phyloP scores from a whole-genome alignment of 2,888 invertebrate species.

The Cerastis rubricosa region DNA sequence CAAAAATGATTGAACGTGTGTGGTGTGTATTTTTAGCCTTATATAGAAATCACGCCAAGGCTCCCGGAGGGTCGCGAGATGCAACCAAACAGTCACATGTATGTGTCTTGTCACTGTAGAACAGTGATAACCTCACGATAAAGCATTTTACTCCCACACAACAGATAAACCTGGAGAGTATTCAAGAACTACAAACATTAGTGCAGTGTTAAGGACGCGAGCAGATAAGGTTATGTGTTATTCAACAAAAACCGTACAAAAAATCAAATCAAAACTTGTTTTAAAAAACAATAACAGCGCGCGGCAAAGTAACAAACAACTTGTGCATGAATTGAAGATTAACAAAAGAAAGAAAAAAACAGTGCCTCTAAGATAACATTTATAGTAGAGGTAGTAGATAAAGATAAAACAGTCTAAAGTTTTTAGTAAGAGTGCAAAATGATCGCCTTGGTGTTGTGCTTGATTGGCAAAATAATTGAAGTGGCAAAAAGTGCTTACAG shows the following conservation, averaged over 20 bases:
- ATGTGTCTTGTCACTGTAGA: constrained; percentile 68
- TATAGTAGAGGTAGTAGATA: constrained; percentile 48
- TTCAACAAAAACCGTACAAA: constrained; percentile 57
- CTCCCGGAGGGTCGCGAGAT: constrained; percentile 72
- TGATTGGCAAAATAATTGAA: constrained; percentile 81
- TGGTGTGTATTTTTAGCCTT: constrained; percentile 74
- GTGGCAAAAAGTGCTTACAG: constrained; percentile 71
- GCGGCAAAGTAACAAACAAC: constrained; percentile 62
- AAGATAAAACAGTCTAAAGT: constrained; percentile 61
- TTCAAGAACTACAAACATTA: constrained; percentile 65
- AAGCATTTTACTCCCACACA: constrained; percentile 63
- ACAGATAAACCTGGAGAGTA: constrained; percentile 59
- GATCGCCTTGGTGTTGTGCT: constrained; percentile 83
- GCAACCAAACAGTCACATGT: constrained; percentile 71
- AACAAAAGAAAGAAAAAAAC: constrained; percentile 78
- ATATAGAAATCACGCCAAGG: constrained; percentile 80
- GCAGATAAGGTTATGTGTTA: constrained; percentile 74
- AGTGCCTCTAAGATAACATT: constrained; percentile 65
- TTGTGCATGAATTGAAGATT: constrained; percentile 72
- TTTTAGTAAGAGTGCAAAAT: constrained; percentile 72
- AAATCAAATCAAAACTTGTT: constrained; percentile 62
- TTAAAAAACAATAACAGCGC: constrained; percentile 55
- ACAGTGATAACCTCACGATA: constrained; percentile 83
- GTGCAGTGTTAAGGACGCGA: constrained; percentile 69
- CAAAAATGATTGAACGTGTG: constrained; percentile 73